Base-by-base conservation (phyloP, 2,113 vertebrate genomes). In the Amblyornis subalaris region DNA sequence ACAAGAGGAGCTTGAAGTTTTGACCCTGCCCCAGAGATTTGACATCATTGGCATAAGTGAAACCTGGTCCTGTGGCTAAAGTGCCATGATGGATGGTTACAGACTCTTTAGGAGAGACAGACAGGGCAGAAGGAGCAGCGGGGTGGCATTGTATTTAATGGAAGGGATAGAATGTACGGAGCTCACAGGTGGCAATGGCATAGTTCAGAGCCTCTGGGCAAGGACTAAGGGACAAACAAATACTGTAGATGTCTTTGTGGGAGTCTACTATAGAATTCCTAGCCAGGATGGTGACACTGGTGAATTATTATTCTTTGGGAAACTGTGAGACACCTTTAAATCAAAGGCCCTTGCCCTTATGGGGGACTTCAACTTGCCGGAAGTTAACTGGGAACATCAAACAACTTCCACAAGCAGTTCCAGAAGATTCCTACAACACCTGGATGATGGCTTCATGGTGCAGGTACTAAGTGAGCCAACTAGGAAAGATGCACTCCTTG, bases 141-240 rank as follows among this genome's bases (percentile, higher is more conserved):
- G 48, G 20, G 17, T 18, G 36, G 14, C 0, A 0, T 22, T 50
- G 15, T 12, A 8, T 44, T 6, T 21, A 53, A 58, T 1, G 3
- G 31, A 44, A 53, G 12, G 38, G 47, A 12, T 35, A 25, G 17
- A 75, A 8, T 25, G 6, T 18, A 33, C 7, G 21, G 21, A 36
- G 21, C 7, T 28, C 31, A 22, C 19, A 28, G 9, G 14, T 9
- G 4, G 4, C 45, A 26, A 14, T 14, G 31, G 10, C 21, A 67
- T 0, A 0, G 11, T 5, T 67, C 36, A 26, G 25, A 67, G 11
- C 17, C 36, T 44, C 71, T 67, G 36, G 8, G 25, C 9, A 44
- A 33, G 31, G 36, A 42, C 33, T 25, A 58, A 67, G 31, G 35
- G 21, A 18, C 14, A 22, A 42, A 11, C 4, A 58, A 50, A 50